Evolutionary conservation across 30 jellyfish, hydroid and myxozoan species (phyloP), one percentile per base, ranked within the genome.

Genomic region (Cassiopea xamachana): DNA sequence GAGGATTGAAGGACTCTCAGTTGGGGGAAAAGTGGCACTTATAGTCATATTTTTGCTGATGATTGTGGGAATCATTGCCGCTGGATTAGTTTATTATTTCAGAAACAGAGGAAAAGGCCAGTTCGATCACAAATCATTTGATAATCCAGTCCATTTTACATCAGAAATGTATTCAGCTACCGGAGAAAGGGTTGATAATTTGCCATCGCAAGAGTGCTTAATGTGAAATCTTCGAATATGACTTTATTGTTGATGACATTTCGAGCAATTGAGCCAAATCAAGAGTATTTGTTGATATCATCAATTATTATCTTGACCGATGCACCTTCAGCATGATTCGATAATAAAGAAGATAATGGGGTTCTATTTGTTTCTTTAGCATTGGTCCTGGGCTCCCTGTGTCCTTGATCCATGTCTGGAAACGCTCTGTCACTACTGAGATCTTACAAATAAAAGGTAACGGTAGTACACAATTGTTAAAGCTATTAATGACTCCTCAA

Each of bases 21-120:
- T 48, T 55, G 98, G 97, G 46, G 98, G 97, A 59, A 94, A 94
- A 87, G 90, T 87, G 1, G 98, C 98, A 7, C 77, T 94, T 69
- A 76, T 94, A 69, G 95, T 94, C 46, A 51, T 94, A 49, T 94
- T 94, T 67, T 48, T 94, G 80, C 71, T 87, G 93, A 44, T 94
- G 88, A 86, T 94, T 39, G 90, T 83, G 12, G 80, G 75, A 8
- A 90, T 94, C 69, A 82, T 94, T 39, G 94, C 79, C 1, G 93
- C 45, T 55, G 98, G 98, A 6, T 15, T 85, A 1, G 51, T 94
- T 1, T 90, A 81, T 75, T 94, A 88, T 89, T 82, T 44, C 93
- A 89, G 77, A 18, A 73, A 87, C 47, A 69, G 93, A 50, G 93
- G 90, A 73, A 77, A 60, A 14, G 82, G 58, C 45, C 96, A 85